phyloP scores from a whole-genome alignment of 2,888 invertebrate species.

The Hanleya hanleyi region DNA sequence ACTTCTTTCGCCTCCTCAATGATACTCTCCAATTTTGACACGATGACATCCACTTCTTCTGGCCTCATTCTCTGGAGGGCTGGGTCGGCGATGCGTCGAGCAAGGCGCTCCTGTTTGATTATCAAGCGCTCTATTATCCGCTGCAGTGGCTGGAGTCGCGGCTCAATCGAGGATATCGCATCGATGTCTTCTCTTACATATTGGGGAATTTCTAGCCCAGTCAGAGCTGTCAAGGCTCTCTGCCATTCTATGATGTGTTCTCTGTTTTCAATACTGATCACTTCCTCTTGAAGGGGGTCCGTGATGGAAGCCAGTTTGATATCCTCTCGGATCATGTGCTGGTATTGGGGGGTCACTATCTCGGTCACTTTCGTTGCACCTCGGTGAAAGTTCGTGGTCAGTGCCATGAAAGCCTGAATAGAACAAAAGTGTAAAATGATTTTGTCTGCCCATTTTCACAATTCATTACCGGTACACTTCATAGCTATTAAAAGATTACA shows the following conservation, averaged over 20 bases:
- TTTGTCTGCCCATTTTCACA: no score
- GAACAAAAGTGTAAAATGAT: neutral
- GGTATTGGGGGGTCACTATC: slow-evolving; percentile 38
- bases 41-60: neutral
- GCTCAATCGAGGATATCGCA: no score
- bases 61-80: neutral
- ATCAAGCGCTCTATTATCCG: neutral
- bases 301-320: slow-evolving; percentile 20
- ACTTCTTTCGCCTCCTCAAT: neutral
- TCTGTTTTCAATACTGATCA: neutral
- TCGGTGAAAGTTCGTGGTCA: neutral
- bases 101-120: neutral
- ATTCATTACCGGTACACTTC: no score
- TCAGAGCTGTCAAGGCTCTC: neutral
- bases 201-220: neutral
- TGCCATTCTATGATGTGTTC: neutral
- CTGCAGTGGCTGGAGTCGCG: neutral
- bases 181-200: no score
- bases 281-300: neutral
- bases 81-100: neutral
- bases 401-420: neutral
- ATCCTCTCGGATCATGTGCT: slow-evolving; percentile 33
- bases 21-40: neutral
- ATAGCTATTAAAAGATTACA: no score
- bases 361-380: neutral